Evolutionary conservation across 1,140 invertebrate genomes (phyloP), one percentile per base, ranked within the genome.

Genomic region (Heterodera carotae): DNA sequence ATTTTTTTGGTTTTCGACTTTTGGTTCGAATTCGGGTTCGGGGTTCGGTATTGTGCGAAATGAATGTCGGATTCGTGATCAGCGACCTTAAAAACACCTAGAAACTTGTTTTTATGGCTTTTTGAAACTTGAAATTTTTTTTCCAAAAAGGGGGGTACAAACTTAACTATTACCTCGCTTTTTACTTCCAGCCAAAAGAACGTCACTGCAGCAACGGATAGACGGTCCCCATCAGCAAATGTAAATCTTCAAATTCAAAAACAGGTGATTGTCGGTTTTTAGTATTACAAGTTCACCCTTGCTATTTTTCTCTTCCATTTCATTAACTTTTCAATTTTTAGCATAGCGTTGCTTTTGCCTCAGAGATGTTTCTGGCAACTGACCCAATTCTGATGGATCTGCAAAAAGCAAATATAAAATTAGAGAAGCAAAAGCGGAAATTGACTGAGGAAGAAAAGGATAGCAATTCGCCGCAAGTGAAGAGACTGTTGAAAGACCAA

Each of bases 321-420:
- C n/a, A n/a, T n/a, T n/a, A n/a, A n/a, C n/a, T 6, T n/a, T 34
- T 68, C n/a, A 34, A 34, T 60, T 73, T 73, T 22, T 25, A 53
- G 53, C 53, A 60, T 31, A 56, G 36, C 29, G 60, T 62, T 10
- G 39, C 72, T 0, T 27, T 56, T 25, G n/a, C n/a, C n/a, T n/a
- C n/a, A n/a, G 72, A 64, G 34, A 74, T 74, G 72, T 74, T 59
- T 34, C 39, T 78, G 22, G 77, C 77, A 4, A 10, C 76, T 56
- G 76, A 80, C 62, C 76, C 81, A 64, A 69, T 83, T 80, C 34
- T 83, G 43, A 80, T 73, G 36, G 81, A 82, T 33, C 22, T 79
- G 12, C 67, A 66, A 59, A 59, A 36, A 74, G 59, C 33, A 74
- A 62, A 62, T 27, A 39, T n/a, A 56, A 74, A 36, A 74, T 10